Base-by-base conservation (phyloP, 2,113 vertebrate genomes). In the Rattus norvegicus region DNA sequence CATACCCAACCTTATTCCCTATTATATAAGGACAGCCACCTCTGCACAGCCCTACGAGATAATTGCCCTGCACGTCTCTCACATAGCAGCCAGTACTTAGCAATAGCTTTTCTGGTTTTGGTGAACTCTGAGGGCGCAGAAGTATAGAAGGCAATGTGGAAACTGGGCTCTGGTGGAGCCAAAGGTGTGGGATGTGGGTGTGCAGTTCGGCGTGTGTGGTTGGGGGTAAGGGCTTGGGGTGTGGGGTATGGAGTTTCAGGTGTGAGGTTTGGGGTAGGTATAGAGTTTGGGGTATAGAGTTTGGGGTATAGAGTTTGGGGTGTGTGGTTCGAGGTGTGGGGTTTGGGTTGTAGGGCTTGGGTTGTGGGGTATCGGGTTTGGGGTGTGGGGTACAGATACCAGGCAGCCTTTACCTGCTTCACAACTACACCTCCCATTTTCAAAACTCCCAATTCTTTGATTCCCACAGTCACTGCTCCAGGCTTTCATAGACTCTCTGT, bases 401-500 rank as follows among this genome's bases (percentile, higher is more conserved):
- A 96, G 26, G 13, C 24, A 77, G 22, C 22, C 26, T 84, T 90
- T 43, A 91, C 36, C 54, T 94, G 77, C 65, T 84, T 95, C 43
- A 83, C 22, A 86, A 28, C 47, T 89, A 86, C 59, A 33, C 33
- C 73, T 75, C 30, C 61, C 59, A 5, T 93, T 81, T 93, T 97
- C 75, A 86, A 75, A 95, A 2, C 12, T 97, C 90, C 83, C 13
- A 85, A 39, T 56, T 86, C 79, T 88, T 90, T 54, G 26, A 30
- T 95, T 89, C 88, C 73, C 90, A 56, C 67, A 95, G 72, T 70
- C 90, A 76, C 81, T 85, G 11, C 92, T 43, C 39, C 91, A 65
- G 77, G 7, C 9, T 19, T 94, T 96, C 22, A 90, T 91, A 69
- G 95, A 85, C 39, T 96, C 97, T 30, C n/a, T 87, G 94, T 84